Evolutionary conservation across 2,113 vertebrate species (phyloP).

Genomic region (Elachura formosa): DNA sequence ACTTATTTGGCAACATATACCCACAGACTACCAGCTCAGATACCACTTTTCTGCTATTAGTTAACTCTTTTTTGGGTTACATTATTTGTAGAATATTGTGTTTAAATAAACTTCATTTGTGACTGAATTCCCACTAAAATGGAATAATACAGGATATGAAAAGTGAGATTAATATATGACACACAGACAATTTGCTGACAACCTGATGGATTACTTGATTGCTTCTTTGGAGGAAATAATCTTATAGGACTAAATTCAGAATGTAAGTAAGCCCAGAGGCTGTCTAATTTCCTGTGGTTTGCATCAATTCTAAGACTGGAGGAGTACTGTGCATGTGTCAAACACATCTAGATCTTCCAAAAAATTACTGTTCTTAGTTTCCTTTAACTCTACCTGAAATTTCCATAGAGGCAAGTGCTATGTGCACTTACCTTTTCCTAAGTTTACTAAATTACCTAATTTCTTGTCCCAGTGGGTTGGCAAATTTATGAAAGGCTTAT

Average conservation of each 20-base stretch:
- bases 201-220: conserved; percentile 15
- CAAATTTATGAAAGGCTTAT: neutral
- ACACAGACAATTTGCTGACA: conserved; percentile 15
- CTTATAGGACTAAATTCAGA: neutral
- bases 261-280: neutral
- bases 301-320: neutral
- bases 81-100: neutral
- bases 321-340: neutral
- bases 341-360: neutral
- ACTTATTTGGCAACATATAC: neutral
- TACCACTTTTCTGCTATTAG: neutral
- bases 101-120: neutral
- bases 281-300: neutral
- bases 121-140: neutral
- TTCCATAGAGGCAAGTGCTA: neutral
- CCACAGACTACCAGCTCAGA: neutral
- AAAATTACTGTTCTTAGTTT: neutral
- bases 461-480: neutral
- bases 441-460: neutral
- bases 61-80: neutral
- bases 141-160: neutral
- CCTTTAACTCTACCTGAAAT: neutral
- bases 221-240: neutral
- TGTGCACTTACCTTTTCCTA: neutral
- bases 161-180: conserved; percentile 11